Base-by-base conservation (phyloP, 2,797 vertebrate genomes). In the Hippocampus kuda region DNA sequence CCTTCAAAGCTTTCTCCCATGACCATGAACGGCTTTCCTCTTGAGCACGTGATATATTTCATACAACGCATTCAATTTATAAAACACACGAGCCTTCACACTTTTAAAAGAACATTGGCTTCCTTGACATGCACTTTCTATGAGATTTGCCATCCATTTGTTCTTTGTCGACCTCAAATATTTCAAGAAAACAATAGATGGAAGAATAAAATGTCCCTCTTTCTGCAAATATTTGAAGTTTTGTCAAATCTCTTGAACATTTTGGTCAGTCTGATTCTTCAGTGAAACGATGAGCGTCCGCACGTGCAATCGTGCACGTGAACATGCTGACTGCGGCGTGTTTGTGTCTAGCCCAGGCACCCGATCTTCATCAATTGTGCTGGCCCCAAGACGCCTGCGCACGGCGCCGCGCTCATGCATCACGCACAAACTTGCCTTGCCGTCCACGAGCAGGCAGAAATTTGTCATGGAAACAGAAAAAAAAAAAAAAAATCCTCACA, bases 281-380 rank as follows among this genome's bases (percentile, higher is more conserved):
- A 16, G 34, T 34, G 30, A 61, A 38, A 61, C 34, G 59, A 24
- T 54, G 59, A 38, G 16, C 16, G 4, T 8, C 66, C 54, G 51
- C 60, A 54, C 49, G 63, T 66, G 48, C 67, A 59, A 66, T 24
- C 61, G 48, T 61, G 68, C 56, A 44, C 48, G 24, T 51, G 41
- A 80, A 82, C 70, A 65, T 90, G 90, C 90, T 91, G 89, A 90
- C 90, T 89, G 84, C 86, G 89, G 90, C 89, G 85, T 91, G 91
- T 93, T 94, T 91, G 91, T 92, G 90, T 93, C 91, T 85, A 83
- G 90, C 82, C 80, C 85, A 57, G 84, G 85, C 90, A 79, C 83
- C 78, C 90, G 77, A 81, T 92, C 92, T 92, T 94, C 94, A 95
- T 96, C 93, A 93, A 94, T 95, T 92, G 88, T 92, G 87, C 84